Percentiles rank a stretch among this genome's conserved stretches.
These are phyloP conservation scores for Montipora efflorescens DNA, from an alignment of 64 coral and sea anemone species.

Conservation along the genomic window DNA sequence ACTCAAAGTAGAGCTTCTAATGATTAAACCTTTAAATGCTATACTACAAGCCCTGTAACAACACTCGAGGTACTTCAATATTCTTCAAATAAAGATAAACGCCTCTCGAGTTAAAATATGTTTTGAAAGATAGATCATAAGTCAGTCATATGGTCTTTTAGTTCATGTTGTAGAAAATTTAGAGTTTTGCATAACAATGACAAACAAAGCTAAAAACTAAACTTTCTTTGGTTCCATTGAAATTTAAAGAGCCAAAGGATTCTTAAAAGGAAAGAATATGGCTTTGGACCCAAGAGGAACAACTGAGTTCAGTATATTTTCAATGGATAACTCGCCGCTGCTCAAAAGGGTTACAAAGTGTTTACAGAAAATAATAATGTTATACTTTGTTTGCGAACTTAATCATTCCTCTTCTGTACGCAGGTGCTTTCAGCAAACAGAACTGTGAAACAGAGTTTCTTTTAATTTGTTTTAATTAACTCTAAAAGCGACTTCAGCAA, in stretches of 20 bases:
- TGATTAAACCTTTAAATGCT: too few species aligned
- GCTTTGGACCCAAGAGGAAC: too few species aligned
- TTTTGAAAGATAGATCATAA: conserved; percentile 19
- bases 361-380: background rate
- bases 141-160: background rate
- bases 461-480: conserved; percentile 51
- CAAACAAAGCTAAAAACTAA: background rate
- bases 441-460: conserved; percentile 33
- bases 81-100: background rate
- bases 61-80: background rate
- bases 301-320: background rate
- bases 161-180: background rate
- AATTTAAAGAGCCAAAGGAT: background rate
- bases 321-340: too few species aligned
- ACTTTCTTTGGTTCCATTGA: background rate
- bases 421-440: conserved; percentile 6
- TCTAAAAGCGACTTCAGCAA: background rate
- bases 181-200: conserved; percentile 41
- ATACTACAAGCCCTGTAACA: too few species aligned
- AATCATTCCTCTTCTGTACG: background rate
- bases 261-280: background rate
- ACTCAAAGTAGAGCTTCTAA: too few species aligned
- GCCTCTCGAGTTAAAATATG: background rate
- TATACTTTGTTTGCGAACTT: background rate
- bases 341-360: background rate